phyloP scores from a whole-genome alignment of 2,888 invertebrate species.

The Lithophane leautieri region DNA sequence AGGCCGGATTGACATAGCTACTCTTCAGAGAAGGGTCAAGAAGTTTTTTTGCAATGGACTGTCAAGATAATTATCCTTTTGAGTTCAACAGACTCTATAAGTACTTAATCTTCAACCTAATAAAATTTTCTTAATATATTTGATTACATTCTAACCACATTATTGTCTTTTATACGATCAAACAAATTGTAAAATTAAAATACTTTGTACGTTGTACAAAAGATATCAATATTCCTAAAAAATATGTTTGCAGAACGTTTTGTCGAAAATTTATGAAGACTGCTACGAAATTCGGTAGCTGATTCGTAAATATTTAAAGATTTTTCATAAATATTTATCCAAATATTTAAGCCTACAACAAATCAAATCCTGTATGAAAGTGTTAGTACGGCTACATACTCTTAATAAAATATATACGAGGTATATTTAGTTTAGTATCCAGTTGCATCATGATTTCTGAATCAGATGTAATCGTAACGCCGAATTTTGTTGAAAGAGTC shows the following conservation, averaged over 20 bases:
- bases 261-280: constrained; percentile 60
- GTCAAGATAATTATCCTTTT: constrained; percentile 4
- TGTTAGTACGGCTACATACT: background rate
- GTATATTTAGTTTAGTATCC: constrained; percentile 15
- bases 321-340: constrained; percentile 55
- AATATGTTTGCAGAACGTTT: constrained; percentile 58
- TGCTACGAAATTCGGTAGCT: constrained; percentile 56
- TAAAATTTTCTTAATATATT: constrained; percentile 7
- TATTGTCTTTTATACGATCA: background rate
- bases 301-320: constrained; percentile 62
- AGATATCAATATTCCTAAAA: constrained; percentile 55
- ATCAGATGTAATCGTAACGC: too few relatives aligned
- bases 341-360: constrained; percentile 57
- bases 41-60: constrained; percentile 4
- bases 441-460: constrained; percentile 33
- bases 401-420: background rate
- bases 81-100: background rate
- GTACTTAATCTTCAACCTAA: background rate
- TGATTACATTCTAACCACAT: constrained; percentile 21
- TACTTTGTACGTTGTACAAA: constrained; percentile 34
- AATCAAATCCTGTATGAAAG: constrained; percentile 56
- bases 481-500: background rate
- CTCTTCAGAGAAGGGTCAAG: background rate
- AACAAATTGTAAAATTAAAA: constrained; percentile 38
- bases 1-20: constrained; percentile 28